These are phyloP conservation scores for Phenacoccus solenopsis DNA, from an alignment of 1,140 invertebrate genomes.

Conservation along the genomic window DNA sequence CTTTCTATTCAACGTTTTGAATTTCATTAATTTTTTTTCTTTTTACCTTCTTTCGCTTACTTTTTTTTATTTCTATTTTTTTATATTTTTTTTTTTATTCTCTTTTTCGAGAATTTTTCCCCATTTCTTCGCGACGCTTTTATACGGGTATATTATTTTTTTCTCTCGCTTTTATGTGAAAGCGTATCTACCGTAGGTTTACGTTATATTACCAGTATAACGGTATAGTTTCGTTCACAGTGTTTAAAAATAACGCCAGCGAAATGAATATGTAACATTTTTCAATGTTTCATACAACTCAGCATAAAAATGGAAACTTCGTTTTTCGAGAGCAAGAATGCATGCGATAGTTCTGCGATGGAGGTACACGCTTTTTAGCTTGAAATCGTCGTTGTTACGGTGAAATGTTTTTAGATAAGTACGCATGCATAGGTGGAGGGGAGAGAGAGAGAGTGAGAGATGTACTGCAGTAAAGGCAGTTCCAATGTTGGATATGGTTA, in stretches of 20 bases:
- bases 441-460: too few relatives aligned
- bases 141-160: background rate
- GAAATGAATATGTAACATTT: constrained; percentile 3
- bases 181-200: too few relatives aligned
- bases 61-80: too few relatives aligned
- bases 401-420: too few relatives aligned
- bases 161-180: background rate
- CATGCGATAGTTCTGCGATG: too few relatives aligned
- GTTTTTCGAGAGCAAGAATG: background rate
- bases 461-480: too few relatives aligned
- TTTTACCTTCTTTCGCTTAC: constrained; percentile 9
- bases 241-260: constrained; percentile 9
- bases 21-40: constrained; percentile 15
- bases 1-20: constrained; percentile 18
- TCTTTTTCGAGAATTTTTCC: background rate
- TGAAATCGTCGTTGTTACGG: too few relatives aligned
- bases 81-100: constrained; percentile 9
- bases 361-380: too few relatives aligned
- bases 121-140: background rate
- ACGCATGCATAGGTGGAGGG: too few relatives aligned
- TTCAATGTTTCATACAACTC: background rate
- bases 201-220: background rate
- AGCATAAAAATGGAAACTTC: background rate
- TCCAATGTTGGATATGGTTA: too few relatives aligned
- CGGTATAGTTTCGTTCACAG: background rate